phyloP scores from a whole-genome alignment of 2,113 vertebrate genomes.

The Rhadina sibilatrix region DNA sequence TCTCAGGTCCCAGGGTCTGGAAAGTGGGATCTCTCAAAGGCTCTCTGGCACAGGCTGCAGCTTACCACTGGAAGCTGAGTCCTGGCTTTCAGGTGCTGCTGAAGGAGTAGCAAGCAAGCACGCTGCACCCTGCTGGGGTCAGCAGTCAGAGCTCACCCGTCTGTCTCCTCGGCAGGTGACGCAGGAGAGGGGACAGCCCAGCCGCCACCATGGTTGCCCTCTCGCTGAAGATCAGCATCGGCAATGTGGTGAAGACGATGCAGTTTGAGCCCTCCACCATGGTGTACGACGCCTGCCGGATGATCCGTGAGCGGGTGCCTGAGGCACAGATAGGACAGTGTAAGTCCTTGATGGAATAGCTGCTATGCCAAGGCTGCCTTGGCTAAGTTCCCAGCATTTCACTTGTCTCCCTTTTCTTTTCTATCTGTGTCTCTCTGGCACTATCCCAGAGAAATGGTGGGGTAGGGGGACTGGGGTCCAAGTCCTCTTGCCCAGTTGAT shows the following conservation, averaged over 20 bases:
- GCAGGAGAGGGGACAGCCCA: constrained; percentile 33
- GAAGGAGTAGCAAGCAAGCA: not conserved
- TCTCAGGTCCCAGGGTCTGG: not conserved
- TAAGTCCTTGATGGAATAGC: constrained; percentile 69
- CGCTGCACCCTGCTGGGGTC: accelerated
- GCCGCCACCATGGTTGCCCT: constrained; percentile 93
- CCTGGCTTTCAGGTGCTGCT: accelerated
- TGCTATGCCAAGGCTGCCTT: accelerated
- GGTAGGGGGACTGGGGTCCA: not conserved
- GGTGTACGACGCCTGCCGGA: constrained; percentile 95
- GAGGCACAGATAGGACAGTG: constrained; percentile 93
- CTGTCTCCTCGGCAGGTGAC: constrained; percentile 3
- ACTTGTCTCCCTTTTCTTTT: not conserved
- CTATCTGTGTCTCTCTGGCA: not conserved
- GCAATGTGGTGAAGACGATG: constrained; percentile 98
- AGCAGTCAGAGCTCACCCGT: not conserved
- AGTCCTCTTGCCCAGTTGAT: not conserved
- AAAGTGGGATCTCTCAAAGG: not conserved
- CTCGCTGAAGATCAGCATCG: constrained; percentile 96
- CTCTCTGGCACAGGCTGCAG: accelerated
- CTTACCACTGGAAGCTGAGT: not conserved
- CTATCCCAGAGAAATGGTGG: not conserved
- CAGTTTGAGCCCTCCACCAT: constrained; percentile 98
- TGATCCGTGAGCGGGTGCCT: constrained; percentile 93
- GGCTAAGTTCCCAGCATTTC: not conserved